These are phyloP conservation scores for Apteryx owenii DNA, from an alignment of 2,113 vertebrate genomes.

Conservation along the genomic window DNA sequence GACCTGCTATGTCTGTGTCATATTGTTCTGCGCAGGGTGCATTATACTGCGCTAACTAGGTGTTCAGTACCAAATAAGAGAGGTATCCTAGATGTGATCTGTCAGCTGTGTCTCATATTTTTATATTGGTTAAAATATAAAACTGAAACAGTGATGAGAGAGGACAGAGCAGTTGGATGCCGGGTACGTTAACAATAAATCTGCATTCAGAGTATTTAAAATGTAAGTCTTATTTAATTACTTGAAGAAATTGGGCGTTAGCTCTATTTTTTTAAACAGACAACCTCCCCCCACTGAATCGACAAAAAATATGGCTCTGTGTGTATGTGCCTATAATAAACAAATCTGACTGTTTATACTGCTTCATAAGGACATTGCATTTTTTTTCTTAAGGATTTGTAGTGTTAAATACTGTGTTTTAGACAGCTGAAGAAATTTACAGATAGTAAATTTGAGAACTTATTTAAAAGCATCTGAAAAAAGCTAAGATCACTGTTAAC, in stretches of 20 bases:
- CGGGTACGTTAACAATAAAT: conserved; percentile 37
- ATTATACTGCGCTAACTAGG: conserved; percentile 97
- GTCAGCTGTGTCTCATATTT: conserved; percentile 86
- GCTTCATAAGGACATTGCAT: background rate
- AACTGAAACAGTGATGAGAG: conserved; percentile 77
- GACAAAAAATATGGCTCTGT: background rate
- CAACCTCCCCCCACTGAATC: background rate
- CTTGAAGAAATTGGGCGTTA: background rate
- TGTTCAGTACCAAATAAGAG: conserved; percentile 91
- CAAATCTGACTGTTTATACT: background rate
- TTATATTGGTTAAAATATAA: conserved; percentile 81
- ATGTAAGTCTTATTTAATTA: conserved; percentile 21
- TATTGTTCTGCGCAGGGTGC: conserved; percentile 92
- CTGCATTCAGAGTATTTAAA: conserved; percentile 44
- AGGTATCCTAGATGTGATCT: conserved; percentile 86
- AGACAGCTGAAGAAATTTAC: background rate
- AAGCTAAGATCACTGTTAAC: conserved; percentile 9
- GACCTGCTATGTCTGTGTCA: conserved; percentile 99
- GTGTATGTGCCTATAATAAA: background rate
- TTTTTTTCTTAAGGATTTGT: background rate
- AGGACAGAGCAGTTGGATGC: conserved; percentile 58
- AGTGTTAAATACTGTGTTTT: background rate
- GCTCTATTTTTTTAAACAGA: background rate
- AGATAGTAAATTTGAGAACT: background rate
- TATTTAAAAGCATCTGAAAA: background rate